Evolutionary conservation across 2,113 vertebrate species (phyloP).

Genomic region (Ctenomys sociabilis): DNA sequence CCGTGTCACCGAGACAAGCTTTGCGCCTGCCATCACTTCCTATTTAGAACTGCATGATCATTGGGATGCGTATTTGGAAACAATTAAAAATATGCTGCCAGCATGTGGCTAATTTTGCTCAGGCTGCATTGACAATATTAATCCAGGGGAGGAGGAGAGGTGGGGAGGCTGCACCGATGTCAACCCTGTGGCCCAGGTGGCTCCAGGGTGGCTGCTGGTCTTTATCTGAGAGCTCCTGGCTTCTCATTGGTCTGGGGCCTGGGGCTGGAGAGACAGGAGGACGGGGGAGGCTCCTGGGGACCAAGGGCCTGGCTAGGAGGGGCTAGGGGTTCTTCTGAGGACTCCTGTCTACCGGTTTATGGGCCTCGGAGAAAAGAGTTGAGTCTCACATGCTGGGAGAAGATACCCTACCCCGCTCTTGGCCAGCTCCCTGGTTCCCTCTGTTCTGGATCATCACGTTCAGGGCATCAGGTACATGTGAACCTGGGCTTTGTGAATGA

Average conservation of each 20-base stretch:
- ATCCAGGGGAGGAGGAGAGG: constrained; percentile 35
- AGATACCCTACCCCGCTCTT: too few species aligned
- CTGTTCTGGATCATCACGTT: background rate
- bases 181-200: background rate
- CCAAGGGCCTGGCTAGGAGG: background rate
- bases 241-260: background rate
- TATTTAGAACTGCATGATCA: constrained; percentile 76
- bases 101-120: constrained; percentile 80
- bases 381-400: background rate
- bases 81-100: constrained; percentile 81
- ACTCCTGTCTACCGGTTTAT: fast-evolving
- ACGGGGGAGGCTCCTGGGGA: background rate
- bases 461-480: fast-evolving
- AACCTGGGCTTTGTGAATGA: background rate
- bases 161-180: fast-evolving
- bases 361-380: fast-evolving
- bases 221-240: background rate
- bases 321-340: background rate
- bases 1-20: background rate
- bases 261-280: background rate
- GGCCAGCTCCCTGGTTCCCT: background rate
- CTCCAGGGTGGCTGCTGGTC: background rate
- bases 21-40: constrained; percentile 66
- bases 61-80: constrained; percentile 81
- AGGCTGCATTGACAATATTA: constrained; percentile 18